Conservation (phyloP, 2,113 vertebrate genomes). For the Xenopus borealis region DNA sequence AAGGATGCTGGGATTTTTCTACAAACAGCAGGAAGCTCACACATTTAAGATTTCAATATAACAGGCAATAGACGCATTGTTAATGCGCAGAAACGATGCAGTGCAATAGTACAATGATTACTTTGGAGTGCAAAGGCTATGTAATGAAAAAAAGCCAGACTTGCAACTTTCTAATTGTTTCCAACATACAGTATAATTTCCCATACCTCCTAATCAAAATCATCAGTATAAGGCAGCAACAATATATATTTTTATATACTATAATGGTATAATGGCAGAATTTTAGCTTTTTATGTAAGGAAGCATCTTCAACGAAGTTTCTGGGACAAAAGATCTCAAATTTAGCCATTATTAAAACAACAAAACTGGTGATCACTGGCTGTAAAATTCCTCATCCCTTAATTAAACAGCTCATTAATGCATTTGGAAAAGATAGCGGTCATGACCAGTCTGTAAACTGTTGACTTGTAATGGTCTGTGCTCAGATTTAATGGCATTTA, state of each 20-base stretch:
- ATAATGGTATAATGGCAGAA: constrained; percentile 34
- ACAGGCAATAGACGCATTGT: no score
- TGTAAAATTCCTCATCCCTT: constrained; percentile 67
- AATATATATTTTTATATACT: not conserved
- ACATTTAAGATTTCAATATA: no score
- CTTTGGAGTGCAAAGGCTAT: no score
- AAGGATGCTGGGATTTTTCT: no score
- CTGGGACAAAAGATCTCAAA: constrained; percentile 51
- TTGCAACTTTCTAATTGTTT: no score
- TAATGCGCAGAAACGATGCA: no score
- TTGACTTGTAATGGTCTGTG: constrained; percentile 64
- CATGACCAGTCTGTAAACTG: constrained; percentile 58
- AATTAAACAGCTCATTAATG: constrained; percentile 68
- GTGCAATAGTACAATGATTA: no score
- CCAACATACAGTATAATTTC: no score
- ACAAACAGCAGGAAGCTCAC: no score
- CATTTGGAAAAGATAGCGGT: constrained; percentile 57
- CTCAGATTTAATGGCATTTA: constrained; percentile 57
- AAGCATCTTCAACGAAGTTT: constrained; percentile 32
- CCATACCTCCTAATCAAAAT: not conserved
- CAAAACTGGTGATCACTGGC: constrained; percentile 62
- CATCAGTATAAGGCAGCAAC: not conserved
- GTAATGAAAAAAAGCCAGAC: no score
- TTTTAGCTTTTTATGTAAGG: constrained; percentile 14
- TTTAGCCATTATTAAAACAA: constrained; percentile 65